phyloP scores from a whole-genome alignment of 2,888 invertebrate species.

The Drosophila borborema region DNA sequence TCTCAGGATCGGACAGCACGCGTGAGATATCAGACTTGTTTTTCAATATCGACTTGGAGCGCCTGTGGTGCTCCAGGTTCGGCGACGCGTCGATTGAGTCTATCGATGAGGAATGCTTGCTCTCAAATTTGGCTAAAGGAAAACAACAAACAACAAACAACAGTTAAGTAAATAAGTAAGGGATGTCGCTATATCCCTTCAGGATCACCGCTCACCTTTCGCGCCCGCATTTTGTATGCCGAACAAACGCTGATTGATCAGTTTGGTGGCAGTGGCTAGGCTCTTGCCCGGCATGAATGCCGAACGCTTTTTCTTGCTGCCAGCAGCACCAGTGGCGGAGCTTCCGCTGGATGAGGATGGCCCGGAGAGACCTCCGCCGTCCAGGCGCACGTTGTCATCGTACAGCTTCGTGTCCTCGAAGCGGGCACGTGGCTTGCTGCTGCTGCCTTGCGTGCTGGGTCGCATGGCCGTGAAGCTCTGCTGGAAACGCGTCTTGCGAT shows the following conservation, averaged over 20 bases:
- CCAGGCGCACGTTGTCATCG: constrained; percentile 86
- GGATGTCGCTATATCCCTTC: too few species aligned
- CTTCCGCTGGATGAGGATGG: constrained; percentile 24
- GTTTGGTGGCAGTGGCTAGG: constrained; percentile 89
- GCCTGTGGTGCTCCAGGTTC: constrained; percentile 88
- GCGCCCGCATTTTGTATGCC: constrained; percentile 87
- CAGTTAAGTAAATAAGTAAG: background rate
- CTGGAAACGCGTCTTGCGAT: constrained; percentile 94
- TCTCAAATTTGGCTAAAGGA: constrained; percentile 85
- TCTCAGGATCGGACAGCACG: constrained; percentile 89
- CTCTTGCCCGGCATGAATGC: constrained; percentile 88
- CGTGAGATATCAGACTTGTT: constrained; percentile 89
- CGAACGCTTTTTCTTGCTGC: constrained; percentile 85
- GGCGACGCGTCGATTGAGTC: constrained; percentile 90
- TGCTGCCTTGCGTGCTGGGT: constrained; percentile 86
- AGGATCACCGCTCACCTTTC: constrained; percentile 76
- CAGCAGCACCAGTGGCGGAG: constrained; percentile 80
- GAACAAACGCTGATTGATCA: constrained; percentile 91
- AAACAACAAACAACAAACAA: background rate
- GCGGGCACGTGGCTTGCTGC: constrained; percentile 81
- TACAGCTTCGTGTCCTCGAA: constrained; percentile 86
- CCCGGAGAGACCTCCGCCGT: constrained; percentile 39
- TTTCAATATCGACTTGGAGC: constrained; percentile 92
- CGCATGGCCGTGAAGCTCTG: constrained; percentile 87
- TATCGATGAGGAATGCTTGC: constrained; percentile 89